A percentile compares a stretch with the other conserved stretches of the same genome.
These are phyloP conservation scores for Poicephalus gulielmi DNA, from an alignment of 2,113 vertebrate genomes.

Conservation along the genomic window DNA sequence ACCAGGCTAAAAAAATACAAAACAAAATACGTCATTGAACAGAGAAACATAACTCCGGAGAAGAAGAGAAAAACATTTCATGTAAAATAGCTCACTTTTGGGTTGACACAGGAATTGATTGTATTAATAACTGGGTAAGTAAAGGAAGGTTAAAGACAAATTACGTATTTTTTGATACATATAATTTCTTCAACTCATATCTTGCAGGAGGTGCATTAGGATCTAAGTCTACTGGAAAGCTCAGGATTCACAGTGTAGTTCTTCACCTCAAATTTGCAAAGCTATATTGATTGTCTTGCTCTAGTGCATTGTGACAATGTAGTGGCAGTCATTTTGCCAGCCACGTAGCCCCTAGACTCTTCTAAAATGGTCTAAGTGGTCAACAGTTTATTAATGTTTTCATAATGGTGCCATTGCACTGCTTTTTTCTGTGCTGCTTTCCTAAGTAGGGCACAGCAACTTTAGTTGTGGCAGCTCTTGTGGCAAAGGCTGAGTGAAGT, in stretches of 20 bases:
- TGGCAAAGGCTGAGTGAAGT: slow-evolving; percentile 10
- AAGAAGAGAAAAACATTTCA: background rate
- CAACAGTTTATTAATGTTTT: background rate
- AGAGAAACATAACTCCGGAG: background rate
- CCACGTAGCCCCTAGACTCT: background rate
- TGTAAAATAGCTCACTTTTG: background rate
- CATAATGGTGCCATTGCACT: background rate
- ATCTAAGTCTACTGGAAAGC: background rate
- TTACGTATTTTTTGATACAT: background rate
- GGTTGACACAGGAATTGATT: slow-evolving; percentile 20
- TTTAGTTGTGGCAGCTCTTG: background rate
- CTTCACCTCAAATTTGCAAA: background rate
- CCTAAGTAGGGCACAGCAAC: background rate
- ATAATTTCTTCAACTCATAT: background rate
- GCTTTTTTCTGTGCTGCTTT: background rate
- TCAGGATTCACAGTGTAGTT: background rate
- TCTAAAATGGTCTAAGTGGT: background rate
- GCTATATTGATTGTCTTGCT: background rate
- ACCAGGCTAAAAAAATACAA: background rate
- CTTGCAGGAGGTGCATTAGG: background rate
- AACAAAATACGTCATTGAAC: background rate
- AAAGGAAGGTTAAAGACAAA: slow-evolving; percentile 11
- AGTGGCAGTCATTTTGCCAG: background rate
- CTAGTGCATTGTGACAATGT: background rate
- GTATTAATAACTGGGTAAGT: slow-evolving; percentile 2